These are phyloP conservation scores for Folsomia candida DNA, from an alignment of 2,888 invertebrate genomes.

Conservation along the genomic window DNA sequence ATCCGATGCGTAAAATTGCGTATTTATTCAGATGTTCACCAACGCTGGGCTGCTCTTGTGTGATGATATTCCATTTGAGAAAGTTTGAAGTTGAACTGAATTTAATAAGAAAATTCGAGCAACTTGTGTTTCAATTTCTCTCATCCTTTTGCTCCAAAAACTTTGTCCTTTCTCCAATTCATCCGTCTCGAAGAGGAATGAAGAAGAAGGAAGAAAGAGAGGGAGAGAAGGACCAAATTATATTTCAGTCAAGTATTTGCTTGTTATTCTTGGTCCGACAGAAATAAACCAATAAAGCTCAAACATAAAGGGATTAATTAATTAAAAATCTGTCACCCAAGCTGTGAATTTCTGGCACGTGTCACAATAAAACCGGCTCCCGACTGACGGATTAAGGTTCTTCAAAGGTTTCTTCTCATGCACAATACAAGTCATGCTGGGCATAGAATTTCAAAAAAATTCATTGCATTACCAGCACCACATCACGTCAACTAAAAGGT, in stretches of 20 bases:
- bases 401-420: background rate
- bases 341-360: constrained; percentile 7
- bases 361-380: constrained; percentile 2
- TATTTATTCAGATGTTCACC: background rate
- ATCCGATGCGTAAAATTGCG: background rate
- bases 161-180: background rate
- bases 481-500: background rate
- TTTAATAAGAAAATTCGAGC: background rate
- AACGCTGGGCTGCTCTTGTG: background rate
- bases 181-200: background rate
- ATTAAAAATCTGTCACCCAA: constrained; percentile 8
- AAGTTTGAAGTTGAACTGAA: background rate
- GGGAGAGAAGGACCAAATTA: background rate
- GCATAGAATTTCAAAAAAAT: background rate
- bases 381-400: background rate
- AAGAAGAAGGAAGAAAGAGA: background rate
- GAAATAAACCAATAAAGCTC: constrained; percentile 1
- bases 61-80: background rate
- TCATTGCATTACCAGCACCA: background rate
- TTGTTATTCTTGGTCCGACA: background rate
- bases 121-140: background rate
- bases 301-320: constrained; percentile 1
- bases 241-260: background rate
- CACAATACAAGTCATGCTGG: background rate
- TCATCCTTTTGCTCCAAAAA: too few relatives aligned